phyloP scores from a whole-genome alignment of 2,888 invertebrate genomes.

The Drosophila siamana region DNA sequence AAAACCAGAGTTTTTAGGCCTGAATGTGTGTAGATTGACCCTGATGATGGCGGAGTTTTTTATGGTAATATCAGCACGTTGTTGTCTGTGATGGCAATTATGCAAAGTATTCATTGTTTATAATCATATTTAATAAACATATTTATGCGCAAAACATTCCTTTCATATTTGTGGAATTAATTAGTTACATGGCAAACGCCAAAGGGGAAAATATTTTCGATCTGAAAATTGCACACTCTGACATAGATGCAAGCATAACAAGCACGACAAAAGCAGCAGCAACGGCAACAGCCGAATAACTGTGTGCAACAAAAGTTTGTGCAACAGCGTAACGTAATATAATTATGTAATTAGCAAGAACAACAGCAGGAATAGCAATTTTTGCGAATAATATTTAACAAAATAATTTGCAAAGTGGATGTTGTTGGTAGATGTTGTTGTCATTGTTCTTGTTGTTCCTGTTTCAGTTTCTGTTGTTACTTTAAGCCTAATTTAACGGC shows the following conservation, averaged over 20 bases:
- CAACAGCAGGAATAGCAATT: slow-evolving; percentile 52
- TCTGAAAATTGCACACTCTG: slow-evolving; percentile 5
- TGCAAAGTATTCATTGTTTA: slow-evolving; percentile 1
- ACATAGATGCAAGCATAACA: background rate
- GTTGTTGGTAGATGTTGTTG: slow-evolving; percentile 18
- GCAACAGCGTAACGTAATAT: slow-evolving; percentile 36
- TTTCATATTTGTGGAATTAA: slow-evolving; percentile 19
- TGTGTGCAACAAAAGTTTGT: slow-evolving; percentile 14
- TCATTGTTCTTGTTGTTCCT: slow-evolving; percentile 11
- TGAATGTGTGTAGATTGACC: no score
- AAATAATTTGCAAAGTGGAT: slow-evolving; percentile 51
- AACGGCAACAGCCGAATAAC: slow-evolving; percentile 6
- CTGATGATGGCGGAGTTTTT: background rate
- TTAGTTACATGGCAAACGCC: slow-evolving; percentile 17
- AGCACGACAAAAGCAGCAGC: no score
- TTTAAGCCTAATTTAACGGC: slow-evolving; percentile 75
- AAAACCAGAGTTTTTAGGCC: no score
- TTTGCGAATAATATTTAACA: slow-evolving; percentile 58
- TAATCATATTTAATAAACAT: background rate
- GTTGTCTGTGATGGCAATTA: background rate
- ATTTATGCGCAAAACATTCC: slow-evolving; percentile 30
- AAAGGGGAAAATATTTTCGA: slow-evolving; percentile 13
- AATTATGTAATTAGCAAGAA: slow-evolving; percentile 70
- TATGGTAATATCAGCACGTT: background rate
- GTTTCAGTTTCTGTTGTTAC: slow-evolving; percentile 41